Conservation (phyloP, 53 echinoderm and acorn worm genomes). For the Glandiceps talaboti region DNA sequence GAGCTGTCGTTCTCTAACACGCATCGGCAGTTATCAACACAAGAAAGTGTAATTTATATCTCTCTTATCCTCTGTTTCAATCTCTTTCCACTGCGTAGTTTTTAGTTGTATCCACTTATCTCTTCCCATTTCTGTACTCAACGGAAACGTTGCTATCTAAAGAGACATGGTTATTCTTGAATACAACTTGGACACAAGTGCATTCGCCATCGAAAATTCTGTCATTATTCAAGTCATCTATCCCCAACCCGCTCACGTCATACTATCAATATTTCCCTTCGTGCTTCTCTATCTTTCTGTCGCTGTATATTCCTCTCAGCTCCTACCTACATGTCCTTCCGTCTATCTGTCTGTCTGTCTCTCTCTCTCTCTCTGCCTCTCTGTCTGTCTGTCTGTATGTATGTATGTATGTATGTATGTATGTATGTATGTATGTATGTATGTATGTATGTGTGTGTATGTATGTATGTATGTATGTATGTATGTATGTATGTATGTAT, state of each 20-base stretch:
- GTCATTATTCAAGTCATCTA: no score
- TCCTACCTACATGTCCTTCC: neutral
- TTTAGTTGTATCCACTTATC: neutral
- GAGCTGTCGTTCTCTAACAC: neutral
- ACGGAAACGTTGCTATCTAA: neutral
- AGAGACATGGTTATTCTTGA: neutral
- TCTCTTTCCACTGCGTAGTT: neutral
- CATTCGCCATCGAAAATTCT: no score
- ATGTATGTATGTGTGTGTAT: no score
- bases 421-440: no score
- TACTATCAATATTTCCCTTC: no score
- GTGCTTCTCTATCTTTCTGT: no score
- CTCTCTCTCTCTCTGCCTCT: neutral
- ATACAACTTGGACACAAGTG: no score
- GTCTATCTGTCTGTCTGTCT: neutral
- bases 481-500: no score
- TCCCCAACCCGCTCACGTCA: no score
- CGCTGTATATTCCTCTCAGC: no score
- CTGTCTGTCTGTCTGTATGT: neutral
- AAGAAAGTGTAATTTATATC: neutral
- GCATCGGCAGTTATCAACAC: neutral
- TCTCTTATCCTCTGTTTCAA: neutral
- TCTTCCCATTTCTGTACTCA: neutral
- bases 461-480: neutral
- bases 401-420: neutral